Evolutionary conservation across 2,888 invertebrate genomes (phyloP), one percentile per base, ranked within the genome.

Genomic region (Seira sanloemensis): DNA sequence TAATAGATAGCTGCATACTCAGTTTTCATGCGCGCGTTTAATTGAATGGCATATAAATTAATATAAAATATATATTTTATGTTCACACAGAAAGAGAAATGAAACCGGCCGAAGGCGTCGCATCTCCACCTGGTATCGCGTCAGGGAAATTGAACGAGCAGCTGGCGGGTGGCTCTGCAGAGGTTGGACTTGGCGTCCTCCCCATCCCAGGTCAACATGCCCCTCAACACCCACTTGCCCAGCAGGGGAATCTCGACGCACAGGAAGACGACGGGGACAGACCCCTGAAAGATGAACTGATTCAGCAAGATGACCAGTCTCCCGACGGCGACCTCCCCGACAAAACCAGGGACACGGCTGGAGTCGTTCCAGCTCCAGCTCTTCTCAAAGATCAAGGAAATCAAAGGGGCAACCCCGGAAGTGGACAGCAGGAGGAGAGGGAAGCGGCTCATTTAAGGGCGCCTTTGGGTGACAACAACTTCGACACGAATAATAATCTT

Each of bases 181-280:
- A 85, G 21, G 74, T 73, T 7, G 86, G 73, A 1, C 50, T 80
- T 9, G 89, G 87, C 1, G 89, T 89, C 1, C 50, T 89, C 1
- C 87, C 88, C n/a, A 65, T 84, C 65, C 37, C 37, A 7, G 88
- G 86, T 24, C 82, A 83, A 18, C 85, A 82, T 72, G 69, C 73
- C 16, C 87, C 77, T 26, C 83, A 75, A 67, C 75, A 67, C 16
- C 46, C 67, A 18, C 37, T 78, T 12, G 67, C 50, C 5, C 84
- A 80, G n/a, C 87, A 82, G 27, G 84, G 80, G 21, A 89, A 89
- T 65, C 67, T 89, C 2, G 89, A 89, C 67, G 89, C 89, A 19
- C 87, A 87, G 21, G 89, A 89, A 67, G 89, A 89, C 50, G 88
- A 88, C 26, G 85, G 86, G 4, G 88, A 88, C 68, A 78, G 87